phyloP scores from a whole-genome alignment of 53 echinoderm and acorn worm genomes.

The Holothuria leucospilota region DNA sequence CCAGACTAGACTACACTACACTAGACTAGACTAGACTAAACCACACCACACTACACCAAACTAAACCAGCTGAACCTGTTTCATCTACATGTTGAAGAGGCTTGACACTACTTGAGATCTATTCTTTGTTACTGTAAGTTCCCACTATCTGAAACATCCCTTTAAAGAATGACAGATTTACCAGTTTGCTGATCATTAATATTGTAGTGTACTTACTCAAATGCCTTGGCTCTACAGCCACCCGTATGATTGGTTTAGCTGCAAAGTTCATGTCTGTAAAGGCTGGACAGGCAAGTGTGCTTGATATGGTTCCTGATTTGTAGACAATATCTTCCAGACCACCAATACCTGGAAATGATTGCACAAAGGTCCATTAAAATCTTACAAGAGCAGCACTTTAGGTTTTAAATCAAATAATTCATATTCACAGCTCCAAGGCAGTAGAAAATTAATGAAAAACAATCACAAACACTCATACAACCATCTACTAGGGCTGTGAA shows the following conservation, averaged over 20 bases:
- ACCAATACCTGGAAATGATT: conserved; percentile 75
- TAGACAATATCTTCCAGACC: conserved; percentile 84
- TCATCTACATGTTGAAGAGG: no score
- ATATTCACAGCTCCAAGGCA: no score
- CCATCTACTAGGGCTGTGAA: no score
- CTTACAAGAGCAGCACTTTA: neutral
- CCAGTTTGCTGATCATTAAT: no score
- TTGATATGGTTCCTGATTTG: conserved; percentile 96
- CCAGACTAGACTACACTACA: neutral
- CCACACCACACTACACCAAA: no score
- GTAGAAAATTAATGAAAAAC: no score
- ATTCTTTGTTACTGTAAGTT: no score
- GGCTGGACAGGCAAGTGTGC: conserved; percentile 90
- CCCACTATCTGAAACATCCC: no score
- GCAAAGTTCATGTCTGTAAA: conserved; percentile 96
- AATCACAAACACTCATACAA: no score
- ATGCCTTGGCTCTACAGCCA: conserved; percentile 95
- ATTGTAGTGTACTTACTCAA: conserved; percentile 60
- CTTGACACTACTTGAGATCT: no score
- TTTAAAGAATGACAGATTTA: no score
- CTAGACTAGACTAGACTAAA: neutral
- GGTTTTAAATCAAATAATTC: neutral
- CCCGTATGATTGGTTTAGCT: conserved; percentile 92
- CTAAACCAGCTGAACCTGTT: no score
- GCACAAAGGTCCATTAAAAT: neutral